A percentile compares a stretch with the other conserved stretches of the same genome.
These are phyloP conservation scores for Acrobasis consociella DNA, from an alignment of 2,888 invertebrate genomes.

Conservation along the genomic window DNA sequence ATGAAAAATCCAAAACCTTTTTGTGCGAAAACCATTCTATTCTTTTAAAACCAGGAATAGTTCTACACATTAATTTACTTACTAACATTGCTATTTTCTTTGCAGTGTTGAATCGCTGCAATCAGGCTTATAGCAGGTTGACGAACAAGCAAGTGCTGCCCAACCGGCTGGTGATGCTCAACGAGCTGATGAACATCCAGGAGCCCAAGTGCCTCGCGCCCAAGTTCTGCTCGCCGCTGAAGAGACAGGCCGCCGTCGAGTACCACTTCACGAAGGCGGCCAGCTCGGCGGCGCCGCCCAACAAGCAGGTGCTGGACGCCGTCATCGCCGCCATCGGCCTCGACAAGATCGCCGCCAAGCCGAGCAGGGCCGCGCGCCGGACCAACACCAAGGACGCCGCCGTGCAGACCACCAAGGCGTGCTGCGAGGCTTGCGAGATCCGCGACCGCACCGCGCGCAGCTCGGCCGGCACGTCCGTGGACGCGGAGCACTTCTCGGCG, in stretches of 20 bases:
- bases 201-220: slow-evolving; percentile 54
- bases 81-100: slow-evolving; percentile 48
- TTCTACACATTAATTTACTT: neutral
- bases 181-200: slow-evolving; percentile 41
- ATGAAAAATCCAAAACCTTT: too few species aligned
- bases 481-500: slow-evolving; percentile 54
- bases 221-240: slow-evolving; percentile 70
- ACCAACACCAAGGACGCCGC: slow-evolving; percentile 61
- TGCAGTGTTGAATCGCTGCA: slow-evolving; percentile 73
- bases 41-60: neutral
- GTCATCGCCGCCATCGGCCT: slow-evolving; percentile 62
- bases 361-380: slow-evolving; percentile 55
- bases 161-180: slow-evolving; percentile 60
- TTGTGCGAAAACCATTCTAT: neutral
- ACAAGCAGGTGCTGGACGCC: slow-evolving; percentile 67
- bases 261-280: slow-evolving; percentile 63
- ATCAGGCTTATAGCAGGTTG: slow-evolving; percentile 59
- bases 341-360: slow-evolving; percentile 54
- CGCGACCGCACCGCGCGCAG: slow-evolving; percentile 53
- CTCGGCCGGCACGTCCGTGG: slow-evolving; percentile 51
- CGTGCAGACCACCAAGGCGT: slow-evolving; percentile 64
- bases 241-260: slow-evolving; percentile 61
- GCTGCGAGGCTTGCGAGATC: slow-evolving; percentile 70
- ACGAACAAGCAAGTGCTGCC: slow-evolving; percentile 55
- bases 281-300: slow-evolving; percentile 51